These are phyloP conservation scores for Prinia subflava DNA, from an alignment of 2,113 vertebrate species.

Conservation along the genomic window DNA sequence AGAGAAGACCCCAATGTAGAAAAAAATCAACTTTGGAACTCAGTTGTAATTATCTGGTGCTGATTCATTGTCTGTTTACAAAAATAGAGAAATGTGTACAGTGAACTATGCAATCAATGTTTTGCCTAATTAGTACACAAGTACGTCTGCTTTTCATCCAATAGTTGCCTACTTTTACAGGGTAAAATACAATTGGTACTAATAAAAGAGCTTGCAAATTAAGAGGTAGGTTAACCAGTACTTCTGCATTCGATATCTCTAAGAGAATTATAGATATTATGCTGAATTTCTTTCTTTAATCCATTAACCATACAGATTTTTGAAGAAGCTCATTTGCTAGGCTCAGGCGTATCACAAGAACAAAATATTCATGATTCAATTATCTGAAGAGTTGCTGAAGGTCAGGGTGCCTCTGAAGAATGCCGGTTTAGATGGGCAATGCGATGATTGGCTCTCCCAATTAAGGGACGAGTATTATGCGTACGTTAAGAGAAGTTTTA, in stretches of 20 bases:
- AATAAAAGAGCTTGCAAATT: background rate
- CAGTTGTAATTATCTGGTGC: background rate
- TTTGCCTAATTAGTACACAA: background rate
- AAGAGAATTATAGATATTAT: background rate
- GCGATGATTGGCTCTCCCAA: background rate
- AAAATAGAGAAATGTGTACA: background rate
- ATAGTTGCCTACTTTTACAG: background rate
- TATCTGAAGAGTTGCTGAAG: background rate
- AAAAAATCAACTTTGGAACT: background rate
- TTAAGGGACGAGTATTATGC: background rate
- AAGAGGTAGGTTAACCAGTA: background rate
- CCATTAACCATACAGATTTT: background rate
- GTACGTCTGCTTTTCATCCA: background rate
- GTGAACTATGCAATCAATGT: background rate
- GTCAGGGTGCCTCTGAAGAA: background rate
- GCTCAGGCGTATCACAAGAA: background rate
- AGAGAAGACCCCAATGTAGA: background rate
- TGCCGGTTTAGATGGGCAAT: background rate
- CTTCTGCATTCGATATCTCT: background rate
- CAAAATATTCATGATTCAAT: background rate
- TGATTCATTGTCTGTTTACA: constrained; percentile 13
- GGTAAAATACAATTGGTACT: background rate
- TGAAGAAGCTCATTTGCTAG: constrained; percentile 12
- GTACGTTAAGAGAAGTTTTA: background rate
- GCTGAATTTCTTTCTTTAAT: background rate